Conservation (phyloP, 2,888 invertebrate genomes). For the Drosophila kuntzei region DNA sequence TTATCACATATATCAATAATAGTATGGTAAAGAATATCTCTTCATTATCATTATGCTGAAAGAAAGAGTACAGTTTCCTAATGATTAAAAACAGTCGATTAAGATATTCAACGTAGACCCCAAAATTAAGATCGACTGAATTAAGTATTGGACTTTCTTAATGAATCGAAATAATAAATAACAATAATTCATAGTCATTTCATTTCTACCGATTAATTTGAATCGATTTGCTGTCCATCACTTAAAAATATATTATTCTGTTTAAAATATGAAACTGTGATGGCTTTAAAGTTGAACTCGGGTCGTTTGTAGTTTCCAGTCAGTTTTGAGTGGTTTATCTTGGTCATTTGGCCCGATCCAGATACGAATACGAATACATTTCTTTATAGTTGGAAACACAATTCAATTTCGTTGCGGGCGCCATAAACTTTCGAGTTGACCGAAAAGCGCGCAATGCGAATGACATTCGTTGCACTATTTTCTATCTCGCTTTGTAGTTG, state of each 20-base stretch:
- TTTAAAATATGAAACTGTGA: neutral
- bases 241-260: neutral
- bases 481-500: conserved; percentile 31
- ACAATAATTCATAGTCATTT: neutral
- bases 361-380: conserved; percentile 26
- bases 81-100: too few species aligned
- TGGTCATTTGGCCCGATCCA: conserved; percentile 39
- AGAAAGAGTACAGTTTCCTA: too few species aligned
- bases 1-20: too few species aligned
- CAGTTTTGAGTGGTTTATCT: conserved; percentile 37
- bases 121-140: too few species aligned
- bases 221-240: neutral
- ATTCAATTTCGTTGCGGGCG: conserved; percentile 66
- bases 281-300: neutral
- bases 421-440: conserved; percentile 62
- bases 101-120: too few species aligned
- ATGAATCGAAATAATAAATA: neutral
- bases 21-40: too few species aligned
- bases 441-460: conserved; percentile 66
- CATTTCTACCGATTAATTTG: neutral
- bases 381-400: conserved; percentile 41
- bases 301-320: neutral
- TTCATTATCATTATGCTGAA: too few species aligned
- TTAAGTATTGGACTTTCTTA: too few species aligned
- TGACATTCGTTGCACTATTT: conserved; percentile 77